Evolutionary conservation across 2,888 invertebrate species (phyloP).

Genomic region (Drosophila mayaguana): DNA sequence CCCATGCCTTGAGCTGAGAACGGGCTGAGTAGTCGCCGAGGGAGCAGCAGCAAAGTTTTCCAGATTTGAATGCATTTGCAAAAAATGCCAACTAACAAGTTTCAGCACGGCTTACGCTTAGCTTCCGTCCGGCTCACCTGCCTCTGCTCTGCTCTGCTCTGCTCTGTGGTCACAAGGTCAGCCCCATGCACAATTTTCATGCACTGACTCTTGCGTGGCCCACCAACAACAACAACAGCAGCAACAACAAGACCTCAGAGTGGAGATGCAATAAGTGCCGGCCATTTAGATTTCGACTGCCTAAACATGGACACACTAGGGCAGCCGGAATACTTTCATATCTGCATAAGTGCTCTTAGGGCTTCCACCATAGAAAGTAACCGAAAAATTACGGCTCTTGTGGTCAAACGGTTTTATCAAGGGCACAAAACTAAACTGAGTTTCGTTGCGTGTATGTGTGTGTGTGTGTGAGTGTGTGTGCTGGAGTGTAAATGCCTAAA

Average conservation of each 20-base stretch:
- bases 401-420: constrained; percentile 67
- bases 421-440: constrained; percentile 28
- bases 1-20: constrained; percentile 3
- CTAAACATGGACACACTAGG: constrained; percentile 20
- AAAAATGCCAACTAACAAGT: constrained; percentile 57
- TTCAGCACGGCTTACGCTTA: constrained; percentile 31
- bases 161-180: constrained; percentile 62
- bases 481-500: constrained; percentile 72
- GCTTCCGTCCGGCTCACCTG: constrained; percentile 16
- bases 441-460: neutral
- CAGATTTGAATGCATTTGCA: constrained; percentile 61
- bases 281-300: constrained; percentile 59
- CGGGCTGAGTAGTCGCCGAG: neutral
- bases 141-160: neutral
- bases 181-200: constrained; percentile 45
- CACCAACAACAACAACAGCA: constrained; percentile 31
- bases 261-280: constrained; percentile 52
- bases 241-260: constrained; percentile 21
- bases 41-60: constrained; percentile 19
- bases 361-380: constrained; percentile 63
- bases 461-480: constrained; percentile 22
- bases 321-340: constrained; percentile 20
- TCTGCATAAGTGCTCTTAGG: constrained; percentile 67
- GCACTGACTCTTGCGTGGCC: constrained; percentile 46
- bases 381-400: constrained; percentile 76